These are phyloP conservation scores for Arizona elegans DNA, from an alignment of 2,113 vertebrate species.

Conservation along the genomic window DNA sequence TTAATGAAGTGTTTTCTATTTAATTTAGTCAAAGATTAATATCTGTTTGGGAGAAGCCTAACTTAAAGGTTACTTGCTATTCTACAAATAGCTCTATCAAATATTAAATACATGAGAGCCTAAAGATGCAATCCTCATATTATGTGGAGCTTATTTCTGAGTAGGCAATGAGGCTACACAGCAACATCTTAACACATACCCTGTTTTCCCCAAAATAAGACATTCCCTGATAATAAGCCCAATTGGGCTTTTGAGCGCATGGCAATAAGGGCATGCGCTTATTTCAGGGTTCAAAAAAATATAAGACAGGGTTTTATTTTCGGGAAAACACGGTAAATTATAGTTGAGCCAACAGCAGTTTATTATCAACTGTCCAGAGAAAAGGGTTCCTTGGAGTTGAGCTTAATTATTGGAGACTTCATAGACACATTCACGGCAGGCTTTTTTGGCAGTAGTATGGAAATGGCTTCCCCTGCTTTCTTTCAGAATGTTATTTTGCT, in stretches of 20 bases:
- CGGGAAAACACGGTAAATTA: background rate
- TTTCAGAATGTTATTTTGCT: background rate
- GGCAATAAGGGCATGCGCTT: no score
- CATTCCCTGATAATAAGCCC: no score
- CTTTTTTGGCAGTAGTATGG: background rate
- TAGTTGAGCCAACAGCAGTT: background rate
- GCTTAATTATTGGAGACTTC: background rate
- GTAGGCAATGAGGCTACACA: background rate
- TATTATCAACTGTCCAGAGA: background rate
- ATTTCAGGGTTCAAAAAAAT: no score
- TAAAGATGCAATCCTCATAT: background rate
- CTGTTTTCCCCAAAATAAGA: no score
- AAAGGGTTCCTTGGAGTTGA: background rate
- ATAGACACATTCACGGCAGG: background rate
- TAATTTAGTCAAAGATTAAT: conserved; percentile 24
- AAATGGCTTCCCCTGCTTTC: background rate
- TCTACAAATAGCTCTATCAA: background rate
- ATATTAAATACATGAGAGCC: background rate
- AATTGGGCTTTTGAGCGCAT: no score
- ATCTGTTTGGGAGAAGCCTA: conserved; percentile 20
- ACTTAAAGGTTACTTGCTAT: background rate
- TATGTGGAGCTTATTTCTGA: background rate
- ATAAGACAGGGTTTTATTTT: no score
- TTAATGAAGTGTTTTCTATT: conserved; percentile 38
- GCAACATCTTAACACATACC: background rate